These are phyloP conservation scores for Tragulus kanchil DNA, from an alignment of 2,113 vertebrate species.

Conservation along the genomic window DNA sequence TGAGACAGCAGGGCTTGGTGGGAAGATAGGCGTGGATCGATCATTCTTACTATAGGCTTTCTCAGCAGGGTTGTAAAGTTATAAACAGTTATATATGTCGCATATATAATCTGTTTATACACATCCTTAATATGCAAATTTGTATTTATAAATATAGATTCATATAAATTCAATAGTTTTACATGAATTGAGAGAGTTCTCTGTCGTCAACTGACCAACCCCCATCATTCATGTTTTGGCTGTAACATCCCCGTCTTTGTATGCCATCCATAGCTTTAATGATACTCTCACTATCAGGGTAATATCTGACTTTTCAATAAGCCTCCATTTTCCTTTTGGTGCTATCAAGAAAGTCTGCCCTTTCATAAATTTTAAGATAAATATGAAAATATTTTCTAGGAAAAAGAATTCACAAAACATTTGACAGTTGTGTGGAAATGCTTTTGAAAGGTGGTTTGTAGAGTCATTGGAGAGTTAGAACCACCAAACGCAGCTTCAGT, in stretches of 20 bases:
- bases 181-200: neutral
- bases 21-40: neutral
- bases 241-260: neutral
- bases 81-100: neutral
- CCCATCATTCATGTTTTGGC: neutral
- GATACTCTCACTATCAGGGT: neutral
- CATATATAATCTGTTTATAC: too few species aligned
- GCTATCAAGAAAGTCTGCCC: neutral
- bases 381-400: neutral
- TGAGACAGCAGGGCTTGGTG: neutral
- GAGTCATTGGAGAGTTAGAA: neutral
- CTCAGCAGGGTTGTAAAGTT: constrained; percentile 4
- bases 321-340: neutral
- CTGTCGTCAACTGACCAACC: neutral
- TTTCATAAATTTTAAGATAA: constrained; percentile 59
- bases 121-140: too few species aligned
- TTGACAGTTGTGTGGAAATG: neutral
- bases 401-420: neutral
- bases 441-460: neutral
- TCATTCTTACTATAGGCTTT: neutral
- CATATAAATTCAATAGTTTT: neutral
- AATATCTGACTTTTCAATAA: neutral
- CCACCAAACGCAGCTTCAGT: neutral
- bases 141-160: neutral
- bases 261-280: neutral